These are phyloP conservation scores for Amazona vittata DNA, from an alignment of 2,113 vertebrate species.

Conservation along the genomic window DNA sequence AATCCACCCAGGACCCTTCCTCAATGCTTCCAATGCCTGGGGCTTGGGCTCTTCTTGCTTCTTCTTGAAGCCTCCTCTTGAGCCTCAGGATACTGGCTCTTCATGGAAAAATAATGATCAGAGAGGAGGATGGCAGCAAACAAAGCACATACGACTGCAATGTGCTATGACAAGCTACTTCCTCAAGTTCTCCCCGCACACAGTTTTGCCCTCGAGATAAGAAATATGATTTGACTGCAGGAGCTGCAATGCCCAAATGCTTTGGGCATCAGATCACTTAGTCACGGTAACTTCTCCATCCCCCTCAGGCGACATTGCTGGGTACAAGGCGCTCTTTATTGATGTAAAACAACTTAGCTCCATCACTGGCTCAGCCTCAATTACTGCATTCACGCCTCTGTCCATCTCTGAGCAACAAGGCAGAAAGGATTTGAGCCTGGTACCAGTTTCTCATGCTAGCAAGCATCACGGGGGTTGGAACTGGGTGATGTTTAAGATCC, in stretches of 20 bases:
- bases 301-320: not conserved
- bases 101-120: not conserved
- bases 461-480: not conserved
- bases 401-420: not conserved
- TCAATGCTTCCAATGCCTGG: not conserved
- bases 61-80: not conserved
- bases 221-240: constrained; percentile 21
- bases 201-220: constrained; percentile 3
- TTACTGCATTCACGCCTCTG: not conserved
- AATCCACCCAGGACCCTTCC: not conserved
- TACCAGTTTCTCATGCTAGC: fast-evolving
- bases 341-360: not conserved
- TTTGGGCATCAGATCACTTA: constrained; percentile 2
- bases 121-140: not conserved
- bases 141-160: not conserved
- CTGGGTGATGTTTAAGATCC: not conserved
- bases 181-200: not conserved
- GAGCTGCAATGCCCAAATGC: not conserved
- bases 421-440: not conserved
- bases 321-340: not conserved
- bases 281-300: not conserved
- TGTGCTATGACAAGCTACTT: not conserved
- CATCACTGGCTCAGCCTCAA: not conserved
- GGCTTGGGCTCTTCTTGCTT: not conserved
- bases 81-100: not conserved